Conservation (phyloP, 1,140 invertebrate species). For the Papilio polyxenes region DNA sequence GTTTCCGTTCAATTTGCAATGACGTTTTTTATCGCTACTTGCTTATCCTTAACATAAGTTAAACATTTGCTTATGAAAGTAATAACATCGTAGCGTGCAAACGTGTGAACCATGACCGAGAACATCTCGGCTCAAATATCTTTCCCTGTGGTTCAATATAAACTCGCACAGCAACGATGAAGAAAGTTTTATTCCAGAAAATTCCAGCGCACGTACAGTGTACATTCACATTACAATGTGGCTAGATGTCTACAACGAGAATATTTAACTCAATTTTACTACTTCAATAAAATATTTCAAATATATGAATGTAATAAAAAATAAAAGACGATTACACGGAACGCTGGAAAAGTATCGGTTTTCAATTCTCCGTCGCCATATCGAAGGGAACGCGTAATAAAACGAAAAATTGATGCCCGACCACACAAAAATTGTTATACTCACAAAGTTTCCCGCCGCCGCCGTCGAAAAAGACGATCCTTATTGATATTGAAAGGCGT, state of each 20-base stretch:
- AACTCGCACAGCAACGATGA: background rate
- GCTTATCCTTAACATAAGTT: background rate
- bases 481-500: constrained; percentile 64
- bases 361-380: constrained; percentile 39
- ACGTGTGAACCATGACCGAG: background rate
- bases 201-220: background rate
- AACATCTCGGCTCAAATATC: background rate
- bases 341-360: constrained; percentile 34
- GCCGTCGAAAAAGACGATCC: constrained; percentile 52
- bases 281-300: background rate
- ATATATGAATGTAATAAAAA: constrained; percentile 26
- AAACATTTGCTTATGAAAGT: background rate
- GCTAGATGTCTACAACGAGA: background rate
- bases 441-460: constrained; percentile 50
- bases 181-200: background rate
- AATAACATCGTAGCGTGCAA: too few relatives aligned
- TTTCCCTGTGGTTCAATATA: background rate
- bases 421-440: constrained; percentile 60
- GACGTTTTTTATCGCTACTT: background rate
- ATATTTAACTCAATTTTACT: background rate
- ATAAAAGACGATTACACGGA: constrained; percentile 23
- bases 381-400: constrained; percentile 43
- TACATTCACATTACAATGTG: background rate
- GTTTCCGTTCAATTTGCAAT: background rate
- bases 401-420: constrained; percentile 45